phyloP scores from a whole-genome alignment of 2,797 vertebrate species.

The Catostomus latipinnis region DNA sequence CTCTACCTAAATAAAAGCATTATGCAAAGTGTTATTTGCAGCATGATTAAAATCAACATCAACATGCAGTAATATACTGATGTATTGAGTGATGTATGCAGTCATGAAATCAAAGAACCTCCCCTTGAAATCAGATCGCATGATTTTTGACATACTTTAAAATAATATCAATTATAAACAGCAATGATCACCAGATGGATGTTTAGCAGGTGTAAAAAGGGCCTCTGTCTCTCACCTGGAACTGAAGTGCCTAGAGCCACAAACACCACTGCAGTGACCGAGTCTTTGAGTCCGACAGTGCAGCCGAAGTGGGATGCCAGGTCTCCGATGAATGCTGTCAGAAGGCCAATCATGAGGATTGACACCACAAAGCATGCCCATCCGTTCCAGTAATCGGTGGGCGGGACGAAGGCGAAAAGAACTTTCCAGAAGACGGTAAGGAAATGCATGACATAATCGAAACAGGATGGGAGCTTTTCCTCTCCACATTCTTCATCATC shows the following conservation, averaged over 20 bases:
- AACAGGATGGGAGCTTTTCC: slow-evolving; percentile 98
- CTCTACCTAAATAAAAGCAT: too few species aligned
- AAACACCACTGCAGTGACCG: slow-evolving; percentile 95
- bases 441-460: slow-evolving; percentile 99
- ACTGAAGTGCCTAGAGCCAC: slow-evolving; percentile 96
- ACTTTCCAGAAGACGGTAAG: slow-evolving; percentile 99
- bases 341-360: slow-evolving; percentile 95
- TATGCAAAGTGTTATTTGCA: too few species aligned
- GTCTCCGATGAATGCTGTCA: slow-evolving; percentile 95
- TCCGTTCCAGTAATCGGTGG: slow-evolving; percentile 98
- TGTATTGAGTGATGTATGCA: too few species aligned
- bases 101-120: too few species aligned
- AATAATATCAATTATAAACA: too few species aligned
- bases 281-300: slow-evolving; percentile 97
- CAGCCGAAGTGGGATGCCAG: slow-evolving; percentile 97
- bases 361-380: slow-evolving; percentile 98
- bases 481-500: slow-evolving; percentile 97
- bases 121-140: too few species aligned
- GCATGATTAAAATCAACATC: too few species aligned
- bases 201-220: too few species aligned
- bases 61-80: too few species aligned
- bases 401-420: slow-evolving; percentile 96
- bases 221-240: slow-evolving; percentile 81
- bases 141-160: too few species aligned
- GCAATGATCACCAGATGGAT: too few species aligned